A percentile compares a stretch with the other conserved stretches of the same genome.
Evolutionary conservation across 2,113 vertebrate species (phyloP).

Genomic region (Cervus canadensis): DNA sequence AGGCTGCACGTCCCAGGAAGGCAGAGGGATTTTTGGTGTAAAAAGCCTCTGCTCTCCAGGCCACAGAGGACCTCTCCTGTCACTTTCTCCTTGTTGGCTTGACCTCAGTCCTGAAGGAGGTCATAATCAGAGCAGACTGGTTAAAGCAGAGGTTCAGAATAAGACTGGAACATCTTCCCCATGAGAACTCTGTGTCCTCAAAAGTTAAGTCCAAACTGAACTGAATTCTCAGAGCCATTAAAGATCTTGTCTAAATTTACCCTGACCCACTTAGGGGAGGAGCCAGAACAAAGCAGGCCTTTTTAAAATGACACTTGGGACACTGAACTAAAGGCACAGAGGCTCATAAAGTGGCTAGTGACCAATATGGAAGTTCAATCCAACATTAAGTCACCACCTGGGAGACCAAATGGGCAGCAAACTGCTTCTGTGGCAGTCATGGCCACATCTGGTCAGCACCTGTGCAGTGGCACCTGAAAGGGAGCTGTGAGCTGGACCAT

Average conservation of each 20-base stretch:
- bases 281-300: background rate
- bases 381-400: background rate
- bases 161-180: background rate
- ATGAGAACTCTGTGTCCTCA: constrained; percentile 5
- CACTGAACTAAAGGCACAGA: constrained; percentile 39
- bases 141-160: constrained; percentile 3
- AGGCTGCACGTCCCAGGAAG: background rate
- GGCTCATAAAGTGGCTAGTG: background rate
- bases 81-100: background rate
- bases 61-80: background rate
- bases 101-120: background rate
- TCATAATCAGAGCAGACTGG: background rate
- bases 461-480: background rate
- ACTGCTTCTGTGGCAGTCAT: no score
- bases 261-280: constrained; percentile 70
- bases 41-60: background rate
- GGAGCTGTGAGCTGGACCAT: background rate
- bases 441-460: background rate
- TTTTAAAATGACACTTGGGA: constrained; percentile 22
- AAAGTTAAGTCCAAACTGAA: constrained; percentile 40
- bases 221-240: constrained; percentile 66
- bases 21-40: background rate
- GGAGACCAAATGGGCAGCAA: background rate
- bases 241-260: constrained; percentile 74
- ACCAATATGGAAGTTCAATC: background rate